A percentile compares a stretch with the other conserved stretches of the same genome.
phyloP scores from a whole-genome alignment of 2,888 invertebrate species.

The Ochropleura plecta region DNA sequence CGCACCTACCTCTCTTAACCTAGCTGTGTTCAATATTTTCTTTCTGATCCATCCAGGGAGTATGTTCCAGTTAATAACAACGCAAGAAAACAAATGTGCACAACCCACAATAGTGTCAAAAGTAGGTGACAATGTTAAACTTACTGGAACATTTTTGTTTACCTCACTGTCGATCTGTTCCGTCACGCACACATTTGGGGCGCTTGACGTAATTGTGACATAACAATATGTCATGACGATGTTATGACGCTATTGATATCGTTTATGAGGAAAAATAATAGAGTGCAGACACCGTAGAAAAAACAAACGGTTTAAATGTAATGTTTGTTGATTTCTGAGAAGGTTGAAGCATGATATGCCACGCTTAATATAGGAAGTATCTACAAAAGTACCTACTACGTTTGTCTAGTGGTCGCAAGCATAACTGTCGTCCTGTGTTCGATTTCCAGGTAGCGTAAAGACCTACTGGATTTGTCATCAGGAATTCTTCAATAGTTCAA shows the following conservation, averaged over 20 bases:
- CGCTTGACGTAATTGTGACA: slow-evolving; percentile 70
- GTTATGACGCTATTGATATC: slow-evolving; percentile 67
- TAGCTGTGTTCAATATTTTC: no score
- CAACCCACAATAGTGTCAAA: slow-evolving; percentile 37
- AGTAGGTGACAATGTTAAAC: slow-evolving; percentile 70
- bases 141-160: slow-evolving; percentile 80
- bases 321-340: background rate
- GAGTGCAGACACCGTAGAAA: slow-evolving; percentile 1
- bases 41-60: no score
- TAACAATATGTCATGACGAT: slow-evolving; percentile 68
- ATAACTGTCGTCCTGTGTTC: background rate
- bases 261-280: slow-evolving; percentile 46
- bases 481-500: background rate
- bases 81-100: slow-evolving; percentile 35
- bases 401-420: background rate
- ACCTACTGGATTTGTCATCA: background rate
- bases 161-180: slow-evolving; percentile 70
- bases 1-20: no score
- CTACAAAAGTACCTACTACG: background rate
- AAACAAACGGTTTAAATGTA: slow-evolving; percentile 13
- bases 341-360: background rate
- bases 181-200: slow-evolving; percentile 75
- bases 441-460: background rate
- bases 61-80: background rate
- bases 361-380: background rate